Evolutionary conservation across 2,113 vertebrate species (phyloP).

Genomic region (Antechinus flavipes): DNA sequence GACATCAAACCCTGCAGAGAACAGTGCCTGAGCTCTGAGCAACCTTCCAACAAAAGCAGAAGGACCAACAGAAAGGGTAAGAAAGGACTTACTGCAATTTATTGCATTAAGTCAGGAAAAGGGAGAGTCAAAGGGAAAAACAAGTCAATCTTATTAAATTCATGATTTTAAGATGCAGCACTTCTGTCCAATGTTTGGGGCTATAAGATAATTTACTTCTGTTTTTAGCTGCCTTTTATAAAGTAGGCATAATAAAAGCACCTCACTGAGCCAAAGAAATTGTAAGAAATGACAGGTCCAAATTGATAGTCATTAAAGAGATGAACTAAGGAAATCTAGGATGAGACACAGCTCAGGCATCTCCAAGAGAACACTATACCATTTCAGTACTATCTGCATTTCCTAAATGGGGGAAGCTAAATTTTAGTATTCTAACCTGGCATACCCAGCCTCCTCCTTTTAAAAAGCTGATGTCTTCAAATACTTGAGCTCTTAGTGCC

Average conservation of each 20-base stretch:
- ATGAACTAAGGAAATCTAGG: neutral
- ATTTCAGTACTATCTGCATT: neutral
- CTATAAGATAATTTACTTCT: constrained; percentile 19
- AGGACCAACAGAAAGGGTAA: constrained; percentile 53
- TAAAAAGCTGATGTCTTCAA: neutral
- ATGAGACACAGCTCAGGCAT: neutral
- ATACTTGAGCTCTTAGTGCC: constrained; percentile 7
- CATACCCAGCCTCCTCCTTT: neutral
- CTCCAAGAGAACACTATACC: neutral
- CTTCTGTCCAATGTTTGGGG: constrained; percentile 14
- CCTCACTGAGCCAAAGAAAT: constrained; percentile 35
- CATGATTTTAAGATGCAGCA: constrained; percentile 40
- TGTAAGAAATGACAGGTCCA: constrained; percentile 35
- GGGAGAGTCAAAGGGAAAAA: constrained; percentile 58
- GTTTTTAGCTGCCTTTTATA: constrained; percentile 52
- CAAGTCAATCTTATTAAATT: constrained; percentile 54
- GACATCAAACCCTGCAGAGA: constrained; percentile 78
- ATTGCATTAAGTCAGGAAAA: constrained; percentile 63
- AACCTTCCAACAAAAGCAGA: constrained; percentile 65
- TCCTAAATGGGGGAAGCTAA: neutral
- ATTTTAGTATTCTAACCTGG: neutral
- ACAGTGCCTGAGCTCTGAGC: constrained; percentile 74
- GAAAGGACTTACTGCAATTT: constrained; percentile 77
- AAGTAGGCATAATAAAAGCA: constrained; percentile 34
- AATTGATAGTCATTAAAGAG: constrained; percentile 35